Base-by-base conservation (phyloP, 2,797 vertebrate species). In the Muraenolepis orangiensis region DNA sequence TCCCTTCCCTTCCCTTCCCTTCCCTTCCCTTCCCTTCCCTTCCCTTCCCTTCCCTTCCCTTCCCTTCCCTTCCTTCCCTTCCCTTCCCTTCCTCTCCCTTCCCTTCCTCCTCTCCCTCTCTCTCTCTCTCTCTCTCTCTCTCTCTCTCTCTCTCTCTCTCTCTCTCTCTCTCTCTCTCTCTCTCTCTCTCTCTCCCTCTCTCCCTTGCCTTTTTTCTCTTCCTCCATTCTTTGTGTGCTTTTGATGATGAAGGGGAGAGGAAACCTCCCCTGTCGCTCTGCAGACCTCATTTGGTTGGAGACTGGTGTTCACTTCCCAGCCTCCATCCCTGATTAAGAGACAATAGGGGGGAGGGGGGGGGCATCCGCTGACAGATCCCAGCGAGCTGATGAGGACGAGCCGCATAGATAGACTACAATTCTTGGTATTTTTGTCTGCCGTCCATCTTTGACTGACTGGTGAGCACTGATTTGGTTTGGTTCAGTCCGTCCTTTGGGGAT, bases 231-330 rank as follows among this genome's bases (percentile, higher is more conserved):
- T 61, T 32, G 32, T 29, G 28, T 34, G 74, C 18, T 26, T 76
- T 79, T 91, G 88, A 90, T 70, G 72, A 78, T 91, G 80, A 38
- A 71, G 73, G 72, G 18, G 42, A 71, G 73, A 73, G 18, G 40
- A 6, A 73, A 87, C 87, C 86, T 89, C 81, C 75, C 38, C 74
- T 84, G 87, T 91, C 89, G 88, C 66, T 72, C 67, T 18, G 42
- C 4, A 0, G 5, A 36, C 75, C 5, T 32, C 51, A 11, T 71
- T 87, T 84, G 76, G 80, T 78, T 80, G 80, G 84, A 89, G 83
- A 88, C 82, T 85, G 80, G 86, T 80, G 72, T 91, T 82, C 78
- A 80, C 71, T 77, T 86, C 79, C 69, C 40, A 4, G 69, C 80
- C 46, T 38, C 32, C 32, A 34, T 68, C 42, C 71, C 84, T 87